Evolutionary conservation across 2,113 vertebrate genomes (phyloP).

Genomic region (Pao palembangensis): DNA sequence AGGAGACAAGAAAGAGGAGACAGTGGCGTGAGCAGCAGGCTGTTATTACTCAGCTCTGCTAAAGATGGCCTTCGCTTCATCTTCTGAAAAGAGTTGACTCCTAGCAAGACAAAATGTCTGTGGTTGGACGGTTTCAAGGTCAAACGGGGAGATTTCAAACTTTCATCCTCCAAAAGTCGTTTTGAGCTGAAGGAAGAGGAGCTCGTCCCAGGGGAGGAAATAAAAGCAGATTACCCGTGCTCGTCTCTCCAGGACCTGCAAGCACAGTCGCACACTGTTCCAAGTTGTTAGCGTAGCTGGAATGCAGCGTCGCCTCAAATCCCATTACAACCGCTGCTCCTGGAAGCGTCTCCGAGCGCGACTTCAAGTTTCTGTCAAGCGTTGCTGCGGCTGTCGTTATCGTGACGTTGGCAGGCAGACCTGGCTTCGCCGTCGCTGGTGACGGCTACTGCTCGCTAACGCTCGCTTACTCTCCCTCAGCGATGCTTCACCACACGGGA

Average conservation of each 20-base stretch:
- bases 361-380: slow-evolving; percentile 18
- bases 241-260: slow-evolving; percentile 23
- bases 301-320: slow-evolving; percentile 35
- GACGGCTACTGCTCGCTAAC: not conserved
- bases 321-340: slow-evolving; percentile 32
- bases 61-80: no score
- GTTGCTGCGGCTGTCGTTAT: slow-evolving; percentile 27
- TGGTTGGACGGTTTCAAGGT: not conserved
- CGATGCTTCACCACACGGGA: slow-evolving; percentile 16
- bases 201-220: slow-evolving; percentile 23
- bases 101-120: not conserved
- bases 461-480: slow-evolving; percentile 28
- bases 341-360: slow-evolving; percentile 20
- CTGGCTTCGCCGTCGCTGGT: slow-evolving; percentile 39
- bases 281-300: slow-evolving; percentile 35
- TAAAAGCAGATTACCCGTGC: slow-evolving; percentile 27
- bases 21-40: no score
- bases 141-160: not conserved
- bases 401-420: slow-evolving; percentile 36
- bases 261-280: slow-evolving; percentile 35
- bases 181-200: not conserved
- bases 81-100: not conserved
- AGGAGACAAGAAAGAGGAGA: not conserved
- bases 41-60: no score
- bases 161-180: not conserved